These are phyloP conservation scores for Portevinia maculata DNA, from an alignment of 2,888 invertebrate genomes.

Conservation along the genomic window DNA sequence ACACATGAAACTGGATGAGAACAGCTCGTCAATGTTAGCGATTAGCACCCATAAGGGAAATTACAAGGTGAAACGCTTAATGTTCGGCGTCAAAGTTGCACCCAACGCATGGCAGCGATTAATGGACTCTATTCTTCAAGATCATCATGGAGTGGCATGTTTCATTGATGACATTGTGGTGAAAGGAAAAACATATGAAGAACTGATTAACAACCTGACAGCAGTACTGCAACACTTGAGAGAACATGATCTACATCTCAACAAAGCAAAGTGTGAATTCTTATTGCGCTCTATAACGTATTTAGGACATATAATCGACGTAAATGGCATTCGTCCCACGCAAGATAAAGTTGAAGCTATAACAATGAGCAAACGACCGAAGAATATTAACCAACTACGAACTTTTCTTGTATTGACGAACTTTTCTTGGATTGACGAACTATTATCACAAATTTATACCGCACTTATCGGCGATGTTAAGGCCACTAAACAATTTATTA, in stretches of 20 bases:
- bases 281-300: slow-evolving; percentile 40
- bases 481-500: slow-evolving; percentile 56
- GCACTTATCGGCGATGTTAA: slow-evolving; percentile 57
- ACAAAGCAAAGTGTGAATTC: slow-evolving; percentile 18
- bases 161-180: slow-evolving; percentile 38
- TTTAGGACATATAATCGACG: slow-evolving; percentile 55
- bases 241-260: slow-evolving; percentile 10
- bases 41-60: slow-evolving; percentile 10
- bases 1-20: slow-evolving; percentile 10
- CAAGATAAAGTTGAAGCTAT: too few species aligned
- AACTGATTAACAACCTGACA: slow-evolving; percentile 35
- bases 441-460: slow-evolving; percentile 64
- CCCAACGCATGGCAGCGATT: slow-evolving; percentile 19
- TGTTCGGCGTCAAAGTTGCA: slow-evolving; percentile 18
- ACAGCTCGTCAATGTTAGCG: not conserved
- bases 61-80: slow-evolving; percentile 18
- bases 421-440: slow-evolving; percentile 51
- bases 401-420: too few species aligned
- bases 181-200: slow-evolving; percentile 11
- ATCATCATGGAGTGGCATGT: slow-evolving; percentile 7
- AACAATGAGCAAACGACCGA: too few species aligned
- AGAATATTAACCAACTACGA: too few species aligned
- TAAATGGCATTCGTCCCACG: too few species aligned
- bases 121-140: slow-evolving; percentile 18
- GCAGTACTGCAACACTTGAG: slow-evolving; percentile 24